A percentile compares a stretch with the other conserved stretches of the same genome.
Conservation (phyloP, 2,797 vertebrate species). For the Danio choprae region DNA sequence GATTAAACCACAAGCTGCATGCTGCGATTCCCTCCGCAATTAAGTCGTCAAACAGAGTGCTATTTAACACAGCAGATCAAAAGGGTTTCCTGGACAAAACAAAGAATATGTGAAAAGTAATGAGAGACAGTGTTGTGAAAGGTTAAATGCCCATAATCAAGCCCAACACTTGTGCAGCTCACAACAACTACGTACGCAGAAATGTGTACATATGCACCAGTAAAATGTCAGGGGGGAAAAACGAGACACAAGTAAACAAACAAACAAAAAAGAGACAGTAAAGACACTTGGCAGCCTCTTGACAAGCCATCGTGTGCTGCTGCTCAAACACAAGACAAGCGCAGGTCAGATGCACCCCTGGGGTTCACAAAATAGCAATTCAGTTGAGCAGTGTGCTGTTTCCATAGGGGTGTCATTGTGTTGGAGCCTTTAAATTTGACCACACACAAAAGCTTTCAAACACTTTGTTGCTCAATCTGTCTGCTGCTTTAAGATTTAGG, state of each 20-base stretch:
- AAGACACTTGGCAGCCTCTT: conserved; percentile 29
- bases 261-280: not conserved
- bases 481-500: not conserved
- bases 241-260: not conserved
- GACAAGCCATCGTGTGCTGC: not conserved
- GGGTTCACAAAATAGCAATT: conserved; percentile 4
- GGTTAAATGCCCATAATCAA: conserved; percentile 37
- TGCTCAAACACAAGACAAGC: not conserved
- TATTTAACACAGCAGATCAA: conserved; percentile 29
- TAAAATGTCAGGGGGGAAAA: conserved; percentile 19
- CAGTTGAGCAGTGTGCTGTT: not conserved
- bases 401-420: not conserved
- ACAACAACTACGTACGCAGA: conserved; percentile 24
- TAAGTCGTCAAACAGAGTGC: conserved; percentile 3
- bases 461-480: not conserved
- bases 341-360: not conserved
- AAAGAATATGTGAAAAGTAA: conserved; percentile 16
- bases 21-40: conserved; percentile 26
- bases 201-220: not conserved
- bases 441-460: not conserved
- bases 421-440: not conserved
- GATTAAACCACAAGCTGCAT: not conserved
- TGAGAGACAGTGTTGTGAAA: not conserved
- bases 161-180: conserved; percentile 7
- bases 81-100: conserved; percentile 25